Evolutionary conservation across 2,113 vertebrate genomes (phyloP), one percentile per base, ranked within the genome.

Genomic region (Orientallactaga bullata): DNA sequence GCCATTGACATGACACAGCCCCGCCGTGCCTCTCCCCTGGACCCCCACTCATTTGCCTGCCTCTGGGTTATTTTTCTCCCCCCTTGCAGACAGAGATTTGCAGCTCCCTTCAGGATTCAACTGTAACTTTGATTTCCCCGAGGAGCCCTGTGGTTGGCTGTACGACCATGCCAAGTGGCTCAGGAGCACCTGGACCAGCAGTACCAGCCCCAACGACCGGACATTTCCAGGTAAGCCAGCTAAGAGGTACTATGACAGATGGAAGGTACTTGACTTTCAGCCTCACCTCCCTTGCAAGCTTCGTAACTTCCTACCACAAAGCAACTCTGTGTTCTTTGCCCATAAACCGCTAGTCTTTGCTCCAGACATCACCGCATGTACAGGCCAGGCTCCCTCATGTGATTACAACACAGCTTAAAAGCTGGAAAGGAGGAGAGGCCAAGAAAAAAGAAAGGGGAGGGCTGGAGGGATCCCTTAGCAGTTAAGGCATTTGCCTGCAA

Each of bases 91-190:
- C 88, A 97, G 98, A 98, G 98, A 98, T 97, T 97, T 98, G 81
- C 97, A 96, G 97, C 39, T 98, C 98, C 95, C 99, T 98, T 82
- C 95, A n/a, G 98, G 98, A 82, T 99, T 99, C 83, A 99, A 99
- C 26, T 99, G 99, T 96, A 99, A 99, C 97, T 99, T 99, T 91
- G 99, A 99, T 96, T 96, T 98, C 96, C 97, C 97, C 0, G 98
- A 98, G 93, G 98, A 98, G 96, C 89, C 99, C 96, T 99, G 99
- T 47, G 99, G 99, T 92, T 99, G 99, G 99, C 98, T 99, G 9
- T 99, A 99, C 0, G 99, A 99, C 93, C 98, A 98, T 2, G 98
- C 98, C 95, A 99, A 98, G 0, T 98, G 99, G 72, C 98, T 99
- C 88, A 85, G 98, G 79, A 98, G 97, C 82, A 98, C 98, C 61